Percentiles rank a stretch among this genome's conserved stretches.
Conservation (phyloP, 2,888 invertebrate species). For the Sycophila texana region DNA sequence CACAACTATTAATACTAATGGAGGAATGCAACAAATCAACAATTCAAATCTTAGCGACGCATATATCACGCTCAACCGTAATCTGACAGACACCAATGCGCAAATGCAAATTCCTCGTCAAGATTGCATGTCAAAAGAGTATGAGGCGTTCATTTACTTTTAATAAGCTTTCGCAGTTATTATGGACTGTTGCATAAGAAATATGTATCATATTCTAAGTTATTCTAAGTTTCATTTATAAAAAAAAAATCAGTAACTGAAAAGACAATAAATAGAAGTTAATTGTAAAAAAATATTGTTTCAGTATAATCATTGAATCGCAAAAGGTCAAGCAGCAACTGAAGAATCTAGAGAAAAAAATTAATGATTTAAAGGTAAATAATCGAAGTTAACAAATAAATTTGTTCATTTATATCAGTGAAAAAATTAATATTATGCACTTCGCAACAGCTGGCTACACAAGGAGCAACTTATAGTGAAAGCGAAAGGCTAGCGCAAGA, state of each 20-base stretch:
- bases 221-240: too few relatives aligned
- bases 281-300: conserved; percentile 51
- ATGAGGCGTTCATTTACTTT: conserved; percentile 48
- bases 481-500: conserved; percentile 80
- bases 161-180: background rate
- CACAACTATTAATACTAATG: conserved; percentile 67
- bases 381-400: conserved; percentile 3
- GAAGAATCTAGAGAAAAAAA: conserved; percentile 79
- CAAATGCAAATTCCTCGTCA: conserved; percentile 70
- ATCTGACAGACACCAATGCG: conserved; percentile 69
- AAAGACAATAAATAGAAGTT: too few relatives aligned
- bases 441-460: conserved; percentile 75
- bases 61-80: conserved; percentile 76
- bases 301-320: conserved; percentile 78
- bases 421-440: conserved; percentile 27
- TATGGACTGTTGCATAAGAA: too few relatives aligned
- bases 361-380: conserved; percentile 79
- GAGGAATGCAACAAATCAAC: conserved; percentile 66
- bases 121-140: conserved; percentile 74
- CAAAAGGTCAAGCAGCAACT: conserved; percentile 80
- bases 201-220: too few relatives aligned
- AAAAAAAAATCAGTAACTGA: too few relatives aligned
- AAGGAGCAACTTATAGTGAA: conserved; percentile 77
- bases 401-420: conserved; percentile 16
- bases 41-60: conserved; percentile 75